Base-by-base conservation (phyloP, 2,797 vertebrate species). In the Xerus rutilus region DNA sequence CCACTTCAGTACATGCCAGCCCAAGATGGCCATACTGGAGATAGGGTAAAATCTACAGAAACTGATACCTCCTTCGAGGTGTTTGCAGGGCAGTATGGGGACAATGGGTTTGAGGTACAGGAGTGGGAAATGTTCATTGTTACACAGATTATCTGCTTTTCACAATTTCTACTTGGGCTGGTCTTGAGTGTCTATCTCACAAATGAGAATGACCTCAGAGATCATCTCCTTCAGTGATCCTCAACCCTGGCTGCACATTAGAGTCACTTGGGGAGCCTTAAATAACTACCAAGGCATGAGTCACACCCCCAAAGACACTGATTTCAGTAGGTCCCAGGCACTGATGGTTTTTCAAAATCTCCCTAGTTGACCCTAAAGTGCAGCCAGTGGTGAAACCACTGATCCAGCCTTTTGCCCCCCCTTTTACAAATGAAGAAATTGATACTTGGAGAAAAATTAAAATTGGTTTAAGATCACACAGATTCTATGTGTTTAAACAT, bases 231-330 rank as follows among this genome's bases (percentile, higher is more conserved):
- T 20, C 4, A 45, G 45, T 10, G 11, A 81, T 6, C 45, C 11
- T 74, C 13, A 87, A 17, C 25, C 1, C 39, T 64, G 32, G 6
- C 6, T 43, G 15, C 52, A 89, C 6, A 8, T 45, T 39, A 67
- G 30, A 83, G 83, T 76, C 32, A 81, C 65, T 74, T 11, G n/a
- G 35, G 95, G 86, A 95, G 35, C 39, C 69, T 86, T 83, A 83
- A 73, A 57, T 52, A 82, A 74, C 28, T 54, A 30, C 14, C 30
- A 13, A 35, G 5, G 4, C 5, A 2, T 52, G 8, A 4, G 1
- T 6, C 10, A 23, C 25, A 73, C 39, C 30, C 49, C 32, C 20
- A 82, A 64, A 83, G 64, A 65, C 52, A 74, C 11, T 81, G 57
- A 89, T 62, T 49, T 69, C 30, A 45, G 54, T 20, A 21, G 17